A percentile compares a stretch with the other conserved stretches of the same genome.
phyloP scores from a whole-genome alignment of 2,113 vertebrate genomes.

The Coreoperca whiteheadi region DNA sequence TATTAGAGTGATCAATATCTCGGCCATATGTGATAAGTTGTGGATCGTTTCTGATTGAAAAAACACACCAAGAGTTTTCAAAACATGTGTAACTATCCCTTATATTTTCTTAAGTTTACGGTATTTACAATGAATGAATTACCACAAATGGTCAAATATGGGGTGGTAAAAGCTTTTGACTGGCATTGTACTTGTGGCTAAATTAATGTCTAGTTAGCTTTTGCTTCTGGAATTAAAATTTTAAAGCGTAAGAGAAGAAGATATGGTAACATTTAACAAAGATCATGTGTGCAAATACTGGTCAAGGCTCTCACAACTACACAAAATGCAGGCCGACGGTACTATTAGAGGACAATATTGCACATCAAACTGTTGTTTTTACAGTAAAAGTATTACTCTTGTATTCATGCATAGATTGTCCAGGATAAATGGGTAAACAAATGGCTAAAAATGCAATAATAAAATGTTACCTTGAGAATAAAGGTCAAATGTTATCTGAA shows the following conservation, averaged over 20 bases:
- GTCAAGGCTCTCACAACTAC: conserved; percentile 38
- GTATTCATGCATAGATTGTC: conserved; percentile 77
- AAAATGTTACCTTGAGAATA: conserved; percentile 44
- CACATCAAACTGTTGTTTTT: conserved; percentile 65
- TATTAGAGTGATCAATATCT: not conserved
- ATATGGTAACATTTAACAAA: conserved; percentile 49
- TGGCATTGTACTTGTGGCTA: not conserved
- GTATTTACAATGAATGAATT: conserved; percentile 42
- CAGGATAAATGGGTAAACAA: conserved; percentile 61
- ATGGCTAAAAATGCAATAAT: conserved; percentile 50
- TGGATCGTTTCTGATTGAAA: not conserved
- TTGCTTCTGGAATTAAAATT: conserved; percentile 13
- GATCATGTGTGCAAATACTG: conserved; percentile 66
- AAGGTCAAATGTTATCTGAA: conserved; percentile 36
- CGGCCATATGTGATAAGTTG: not conserved
- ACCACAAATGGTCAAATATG: conserved; percentile 32
- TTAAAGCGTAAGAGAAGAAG: conserved; percentile 20
- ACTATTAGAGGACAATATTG: conserved; percentile 66
- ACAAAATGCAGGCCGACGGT: conserved; percentile 50
- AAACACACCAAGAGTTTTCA: conserved; percentile 20
- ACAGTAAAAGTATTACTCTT: conserved; percentile 63
- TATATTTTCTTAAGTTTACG: conserved; percentile 35
- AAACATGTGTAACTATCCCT: conserved; percentile 14
- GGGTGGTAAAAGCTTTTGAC: not conserved
- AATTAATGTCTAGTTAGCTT: conserved; percentile 24